phyloP scores from a whole-genome alignment of 1,140 invertebrate species.

The Liolophura sinensis region DNA sequence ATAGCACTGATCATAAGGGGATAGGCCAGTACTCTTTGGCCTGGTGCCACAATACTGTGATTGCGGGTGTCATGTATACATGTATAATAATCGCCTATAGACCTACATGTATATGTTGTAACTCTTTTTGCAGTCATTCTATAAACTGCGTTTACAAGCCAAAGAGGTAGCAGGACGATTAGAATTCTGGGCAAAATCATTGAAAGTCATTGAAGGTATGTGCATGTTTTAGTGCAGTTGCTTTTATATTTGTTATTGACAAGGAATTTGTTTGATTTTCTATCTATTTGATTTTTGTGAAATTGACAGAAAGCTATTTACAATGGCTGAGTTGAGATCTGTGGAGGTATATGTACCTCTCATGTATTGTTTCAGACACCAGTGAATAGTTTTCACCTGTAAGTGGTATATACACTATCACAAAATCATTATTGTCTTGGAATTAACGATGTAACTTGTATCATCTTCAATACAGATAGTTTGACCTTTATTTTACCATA shows the following conservation, averaged over 20 bases:
- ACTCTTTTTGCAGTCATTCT: too few species aligned
- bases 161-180: slow-evolving; percentile 8
- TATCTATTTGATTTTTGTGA: background rate
- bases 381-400: background rate
- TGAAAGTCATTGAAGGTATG: slow-evolving; percentile 49
- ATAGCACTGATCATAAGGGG: too few species aligned
- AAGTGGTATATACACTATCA: too few species aligned
- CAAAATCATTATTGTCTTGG: background rate
- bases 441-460: background rate
- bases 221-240: background rate
- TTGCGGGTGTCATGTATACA: too few species aligned
- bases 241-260: background rate
- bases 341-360: background rate
- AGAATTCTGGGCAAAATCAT: slow-evolving; percentile 39
- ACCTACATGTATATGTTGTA: too few species aligned
- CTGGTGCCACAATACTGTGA: too few species aligned
- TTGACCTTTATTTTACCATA: slow-evolving; percentile 54
- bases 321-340: background rate
- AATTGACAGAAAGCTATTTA: background rate
- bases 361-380: background rate
- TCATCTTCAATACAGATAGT: background rate
- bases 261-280: background rate
- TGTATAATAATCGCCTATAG: too few species aligned
- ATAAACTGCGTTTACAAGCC: too few species aligned
- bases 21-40: too few species aligned